Percentiles rank a stretch among this genome's conserved stretches.
Evolutionary conservation across 2,113 vertebrate species (phyloP).

Genomic region (Cyanocitta stelleri): DNA sequence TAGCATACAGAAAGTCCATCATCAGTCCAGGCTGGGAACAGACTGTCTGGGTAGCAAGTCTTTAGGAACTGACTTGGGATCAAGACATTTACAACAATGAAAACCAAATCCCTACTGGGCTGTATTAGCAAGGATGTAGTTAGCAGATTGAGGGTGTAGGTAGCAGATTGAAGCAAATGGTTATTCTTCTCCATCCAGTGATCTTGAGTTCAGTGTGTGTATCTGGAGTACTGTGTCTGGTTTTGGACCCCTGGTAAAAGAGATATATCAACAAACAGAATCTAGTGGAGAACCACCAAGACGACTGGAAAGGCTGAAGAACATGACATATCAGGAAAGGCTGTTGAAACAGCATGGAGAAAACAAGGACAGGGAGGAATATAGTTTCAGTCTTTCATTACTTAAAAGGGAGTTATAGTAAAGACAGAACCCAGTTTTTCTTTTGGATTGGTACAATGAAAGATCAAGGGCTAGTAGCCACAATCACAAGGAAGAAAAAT

Average conservation of each 20-base stretch:
- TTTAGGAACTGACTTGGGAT: background rate
- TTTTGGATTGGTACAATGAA: background rate
- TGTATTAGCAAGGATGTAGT: background rate
- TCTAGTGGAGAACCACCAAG: background rate
- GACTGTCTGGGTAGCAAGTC: background rate
- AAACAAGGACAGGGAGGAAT: background rate
- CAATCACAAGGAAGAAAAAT: background rate
- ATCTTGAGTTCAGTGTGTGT: background rate
- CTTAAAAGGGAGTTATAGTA: background rate
- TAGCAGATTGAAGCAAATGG: background rate
- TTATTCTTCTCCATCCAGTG: background rate
- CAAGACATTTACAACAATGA: background rate
- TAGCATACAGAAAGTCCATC: background rate
- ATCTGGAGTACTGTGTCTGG: background rate
- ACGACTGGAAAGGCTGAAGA: background rate
- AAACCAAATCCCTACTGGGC: background rate
- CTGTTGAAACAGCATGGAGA: background rate
- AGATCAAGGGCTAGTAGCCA: background rate
- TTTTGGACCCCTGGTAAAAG: background rate
- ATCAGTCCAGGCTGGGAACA: background rate
- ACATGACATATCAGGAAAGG: background rate
- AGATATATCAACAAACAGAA: background rate
- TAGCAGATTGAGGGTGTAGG: background rate
- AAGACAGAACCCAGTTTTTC: background rate
- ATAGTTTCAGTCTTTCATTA: background rate